Evolutionary conservation across 2,888 invertebrate genomes (phyloP).

Genomic region (Polylopha cassiicola): DNA sequence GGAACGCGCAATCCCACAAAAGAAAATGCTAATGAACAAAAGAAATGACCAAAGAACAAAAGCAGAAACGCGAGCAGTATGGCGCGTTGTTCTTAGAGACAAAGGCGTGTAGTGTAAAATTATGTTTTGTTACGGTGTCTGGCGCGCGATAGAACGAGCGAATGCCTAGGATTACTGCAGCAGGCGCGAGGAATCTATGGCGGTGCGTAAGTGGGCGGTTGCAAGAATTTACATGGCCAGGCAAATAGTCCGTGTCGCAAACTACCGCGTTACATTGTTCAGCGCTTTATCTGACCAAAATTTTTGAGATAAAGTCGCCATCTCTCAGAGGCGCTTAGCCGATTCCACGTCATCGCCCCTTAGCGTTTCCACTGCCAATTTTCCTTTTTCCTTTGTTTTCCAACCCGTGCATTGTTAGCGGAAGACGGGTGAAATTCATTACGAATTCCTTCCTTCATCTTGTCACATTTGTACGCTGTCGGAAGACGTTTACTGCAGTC

Average conservation of each 20-base stretch:
- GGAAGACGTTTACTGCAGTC: slow-evolving; percentile 15
- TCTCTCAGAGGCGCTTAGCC: slow-evolving; percentile 39
- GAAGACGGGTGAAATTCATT: slow-evolving; percentile 45
- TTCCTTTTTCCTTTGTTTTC: slow-evolving; percentile 54
- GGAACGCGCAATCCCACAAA: slow-evolving; percentile 35
- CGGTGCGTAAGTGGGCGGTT: slow-evolving; percentile 13
- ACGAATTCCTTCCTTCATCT: slow-evolving; percentile 30
- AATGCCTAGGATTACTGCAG: slow-evolving; percentile 16
- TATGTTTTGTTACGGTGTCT: slow-evolving; percentile 45
- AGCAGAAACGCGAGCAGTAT: slow-evolving; percentile 42
- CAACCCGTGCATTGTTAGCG: slow-evolving; percentile 44
- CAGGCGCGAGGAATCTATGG: slow-evolving; percentile 5
- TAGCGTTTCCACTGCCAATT: slow-evolving; percentile 52
- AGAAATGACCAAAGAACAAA: slow-evolving; percentile 50
- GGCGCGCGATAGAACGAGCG: slow-evolving; percentile 32
- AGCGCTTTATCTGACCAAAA: too few relatives aligned
- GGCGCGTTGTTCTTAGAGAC: slow-evolving; percentile 46
- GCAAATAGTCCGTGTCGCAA: too few relatives aligned
- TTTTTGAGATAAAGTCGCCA: slow-evolving; percentile 37
- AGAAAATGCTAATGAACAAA: slow-evolving; percentile 34
- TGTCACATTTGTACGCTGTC: slow-evolving; percentile 24
- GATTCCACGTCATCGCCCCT: slow-evolving; percentile 39
- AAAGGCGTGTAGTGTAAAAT: slow-evolving; percentile 55
- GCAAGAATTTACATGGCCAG: slow-evolving; percentile 10
- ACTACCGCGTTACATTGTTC: too few relatives aligned